Base-by-base conservation (phyloP, 2,113 vertebrate species). In the Coregonus clupeaformis region DNA sequence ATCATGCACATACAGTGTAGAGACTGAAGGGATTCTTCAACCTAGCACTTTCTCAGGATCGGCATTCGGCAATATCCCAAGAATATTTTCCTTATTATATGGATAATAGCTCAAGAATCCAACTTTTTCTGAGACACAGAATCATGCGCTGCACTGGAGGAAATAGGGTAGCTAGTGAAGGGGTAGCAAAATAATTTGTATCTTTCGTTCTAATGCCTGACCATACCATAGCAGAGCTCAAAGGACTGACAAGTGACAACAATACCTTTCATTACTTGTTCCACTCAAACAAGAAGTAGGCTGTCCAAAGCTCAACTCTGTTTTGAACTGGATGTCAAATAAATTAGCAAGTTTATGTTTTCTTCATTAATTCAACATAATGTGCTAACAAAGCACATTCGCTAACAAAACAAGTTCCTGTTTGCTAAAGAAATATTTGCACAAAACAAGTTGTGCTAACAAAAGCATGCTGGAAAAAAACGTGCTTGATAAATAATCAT, bases 261-360 rank as follows among this genome's bases (percentile, higher is more conserved):
- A 60, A 60, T 60, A 60, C 2, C 49, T 18, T 52, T 52, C 49
- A 52, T 16, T 5, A 24, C 16, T n/a, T 59, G 57, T 14, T n/a
- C 14, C 6, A 59, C 57, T 59, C 6, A 59, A 59, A 59, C n/a
- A 59, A 59, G 6, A 7, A n/a, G n/a, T n/a, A 59, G 18, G 20
- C 18, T 59, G 57, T 4, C 57, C 16, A 59, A 60, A 60, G 57
- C 57, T 22, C 57, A 60, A n/a, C 57, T 60, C 18, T 24, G 20
- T 9, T n/a, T 22, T 60, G 1, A 60, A n/a, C n/a, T 9, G n/a
- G n/a, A 60, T 22, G 18, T 60, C 6, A n/a, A 60, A 59, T 22
- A 3, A 59, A 60, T 60, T 3, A 60, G 57, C n/a, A 60, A 22
- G 80, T 73, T 55, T 57, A 80, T 22, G 62, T 30, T 64, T 65